These are phyloP conservation scores for Ptychobarbus kaznakovi DNA, from an alignment of 2,797 vertebrate genomes.

Conservation along the genomic window DNA sequence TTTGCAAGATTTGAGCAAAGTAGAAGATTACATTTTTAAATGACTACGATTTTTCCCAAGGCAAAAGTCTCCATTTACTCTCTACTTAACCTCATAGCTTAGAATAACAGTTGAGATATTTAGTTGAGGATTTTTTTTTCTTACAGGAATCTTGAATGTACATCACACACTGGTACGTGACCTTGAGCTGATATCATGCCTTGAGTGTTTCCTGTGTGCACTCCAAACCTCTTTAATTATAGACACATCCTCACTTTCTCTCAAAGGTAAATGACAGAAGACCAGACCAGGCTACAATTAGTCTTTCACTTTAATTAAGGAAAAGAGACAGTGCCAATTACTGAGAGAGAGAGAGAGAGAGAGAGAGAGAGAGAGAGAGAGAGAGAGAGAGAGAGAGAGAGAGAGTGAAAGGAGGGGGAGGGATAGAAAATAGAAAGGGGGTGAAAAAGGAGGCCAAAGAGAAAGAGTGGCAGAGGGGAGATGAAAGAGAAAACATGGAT, in stretches of 20 bases:
- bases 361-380: conserved; percentile 46
- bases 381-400: conserved; percentile 48
- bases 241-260: conserved; percentile 45
- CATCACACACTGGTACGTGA: conserved; percentile 45
- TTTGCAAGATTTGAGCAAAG: neutral
- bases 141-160: neutral
- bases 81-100: neutral
- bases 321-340: conserved; percentile 77
- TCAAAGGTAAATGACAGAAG: conserved; percentile 74
- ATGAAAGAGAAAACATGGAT: conserved; percentile 18
- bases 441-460: conserved; percentile 24
- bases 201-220: conserved; percentile 54
- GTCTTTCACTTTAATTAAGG: conserved; percentile 78
- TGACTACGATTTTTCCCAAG: neutral
- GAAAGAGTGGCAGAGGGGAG: conserved; percentile 19
- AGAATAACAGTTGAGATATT: neutral
- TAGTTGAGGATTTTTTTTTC: neutral
- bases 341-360: conserved; percentile 44
- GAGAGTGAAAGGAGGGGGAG: conserved; percentile 5
- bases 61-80: neutral
- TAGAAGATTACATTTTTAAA: neutral
- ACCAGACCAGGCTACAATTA: conserved; percentile 77
- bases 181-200: conserved; percentile 60
- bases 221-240: conserved; percentile 59
- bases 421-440: conserved; percentile 39